phyloP scores from a whole-genome alignment of 2,797 vertebrate genomes.

The Micromesistius poutassou region DNA sequence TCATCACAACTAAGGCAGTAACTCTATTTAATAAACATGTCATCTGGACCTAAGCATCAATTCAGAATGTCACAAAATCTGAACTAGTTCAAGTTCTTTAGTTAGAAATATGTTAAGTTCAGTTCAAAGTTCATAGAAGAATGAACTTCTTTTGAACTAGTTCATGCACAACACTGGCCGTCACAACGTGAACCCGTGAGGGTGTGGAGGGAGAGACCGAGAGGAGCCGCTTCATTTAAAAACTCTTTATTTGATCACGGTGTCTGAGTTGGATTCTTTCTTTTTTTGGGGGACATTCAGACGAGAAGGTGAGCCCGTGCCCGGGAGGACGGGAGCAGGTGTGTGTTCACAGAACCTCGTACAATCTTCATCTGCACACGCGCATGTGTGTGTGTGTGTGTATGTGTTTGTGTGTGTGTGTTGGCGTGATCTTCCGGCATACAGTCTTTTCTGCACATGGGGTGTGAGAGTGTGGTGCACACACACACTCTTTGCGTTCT shows the following conservation, averaged over 20 bases:
- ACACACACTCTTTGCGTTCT: constrained; percentile 23
- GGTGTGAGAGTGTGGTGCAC: constrained; percentile 26
- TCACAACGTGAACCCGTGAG: background rate
- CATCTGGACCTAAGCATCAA: no score
- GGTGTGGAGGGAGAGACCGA: background rate
- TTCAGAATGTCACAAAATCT: no score
- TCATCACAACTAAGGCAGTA: no score
- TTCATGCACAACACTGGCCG: no score
- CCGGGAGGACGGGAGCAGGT: constrained; percentile 59
- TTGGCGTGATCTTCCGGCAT: constrained; percentile 19
- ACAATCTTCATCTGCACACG: constrained; percentile 15
- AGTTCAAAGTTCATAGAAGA: no score
- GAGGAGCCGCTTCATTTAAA: constrained; percentile 16
- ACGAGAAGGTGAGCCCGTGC: constrained; percentile 65
- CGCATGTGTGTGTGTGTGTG: constrained; percentile 48
- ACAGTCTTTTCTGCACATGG: constrained; percentile 52
- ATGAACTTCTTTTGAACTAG: no score
- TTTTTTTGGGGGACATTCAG: constrained; percentile 65
- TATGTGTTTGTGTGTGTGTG: constrained; percentile 9
- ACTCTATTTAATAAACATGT: no score
- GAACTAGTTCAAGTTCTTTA: no score
- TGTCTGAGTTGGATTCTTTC: constrained; percentile 33
- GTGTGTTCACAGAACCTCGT: constrained; percentile 17
- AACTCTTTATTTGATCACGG: constrained; percentile 58
- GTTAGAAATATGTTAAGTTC: no score